These are phyloP conservation scores for Alitta virens DNA, from an alignment of 2,888 invertebrate species.

Conservation along the genomic window DNA sequence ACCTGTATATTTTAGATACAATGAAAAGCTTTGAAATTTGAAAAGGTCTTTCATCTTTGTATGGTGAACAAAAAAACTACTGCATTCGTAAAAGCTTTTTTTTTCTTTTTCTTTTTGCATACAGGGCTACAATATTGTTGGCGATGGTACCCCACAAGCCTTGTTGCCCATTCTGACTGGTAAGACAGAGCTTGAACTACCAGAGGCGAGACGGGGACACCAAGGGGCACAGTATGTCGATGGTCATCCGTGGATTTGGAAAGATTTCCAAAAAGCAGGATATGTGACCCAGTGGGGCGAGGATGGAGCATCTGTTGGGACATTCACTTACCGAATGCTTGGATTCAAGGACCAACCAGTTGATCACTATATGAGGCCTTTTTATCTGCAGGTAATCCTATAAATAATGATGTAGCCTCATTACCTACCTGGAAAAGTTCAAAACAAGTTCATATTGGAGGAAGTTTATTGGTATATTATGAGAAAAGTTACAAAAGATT, in stretches of 20 bases:
- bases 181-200: slow-evolving; percentile 13
- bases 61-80: no score
- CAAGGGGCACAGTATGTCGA: slow-evolving; percentile 68
- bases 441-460: no score
- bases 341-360: slow-evolving; percentile 83
- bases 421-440: no score
- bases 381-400: slow-evolving; percentile 45
- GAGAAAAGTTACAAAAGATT: no score
- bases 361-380: slow-evolving; percentile 85
- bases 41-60: no score
- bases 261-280: slow-evolving; percentile 65
- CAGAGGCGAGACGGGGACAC: slow-evolving; percentile 49
- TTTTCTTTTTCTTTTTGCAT: no score
- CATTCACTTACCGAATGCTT: slow-evolving; percentile 84
- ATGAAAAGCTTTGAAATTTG: no score
- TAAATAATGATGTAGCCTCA: no score
- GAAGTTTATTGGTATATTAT: slow-evolving; percentile 64
- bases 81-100: no score
- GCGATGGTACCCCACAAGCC: slow-evolving; percentile 21
- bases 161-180: slow-evolving; percentile 20
- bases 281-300: slow-evolving; percentile 78
- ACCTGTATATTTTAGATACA: no score
- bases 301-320: slow-evolving; percentile 79
- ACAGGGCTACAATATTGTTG: slow-evolving; percentile 25
- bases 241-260: slow-evolving; percentile 83